Evolutionary conservation across 2,888 invertebrate genomes (phyloP).

Genomic region (Muschampia plurimacula): DNA sequence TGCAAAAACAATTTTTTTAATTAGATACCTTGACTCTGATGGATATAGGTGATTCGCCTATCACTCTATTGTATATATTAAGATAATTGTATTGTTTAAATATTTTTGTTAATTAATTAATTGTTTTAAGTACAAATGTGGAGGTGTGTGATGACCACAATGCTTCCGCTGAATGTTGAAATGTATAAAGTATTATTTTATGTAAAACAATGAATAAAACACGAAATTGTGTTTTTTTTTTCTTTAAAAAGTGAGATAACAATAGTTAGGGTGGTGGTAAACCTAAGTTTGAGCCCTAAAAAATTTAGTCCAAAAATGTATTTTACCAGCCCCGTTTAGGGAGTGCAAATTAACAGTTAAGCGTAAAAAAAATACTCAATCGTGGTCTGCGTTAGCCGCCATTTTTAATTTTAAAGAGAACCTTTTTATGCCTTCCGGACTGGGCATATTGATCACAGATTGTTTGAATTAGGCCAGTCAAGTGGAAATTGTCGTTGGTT

Average conservation of each 20-base stretch:
- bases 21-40: slow-evolving; percentile 2
- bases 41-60: neutral
- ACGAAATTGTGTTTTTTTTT: slow-evolving; percentile 54
- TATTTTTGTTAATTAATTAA: slow-evolving; percentile 32
- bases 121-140: slow-evolving; percentile 51
- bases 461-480: too few relatives aligned
- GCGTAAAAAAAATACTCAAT: too few relatives aligned
- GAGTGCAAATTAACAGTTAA: too few relatives aligned
- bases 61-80: slow-evolving; percentile 39
- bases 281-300: too few relatives aligned
- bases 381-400: too few relatives aligned
- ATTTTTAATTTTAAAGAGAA: too few relatives aligned
- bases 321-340: too few relatives aligned
- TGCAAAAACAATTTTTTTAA: neutral
- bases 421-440: too few relatives aligned
- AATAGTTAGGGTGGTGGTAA: neutral
- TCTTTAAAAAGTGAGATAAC: neutral
- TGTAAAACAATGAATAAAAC: slow-evolving; percentile 67
- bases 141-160: slow-evolving; percentile 48
- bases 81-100: slow-evolving; percentile 39
- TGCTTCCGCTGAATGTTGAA: slow-evolving; percentile 64
- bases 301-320: too few relatives aligned
- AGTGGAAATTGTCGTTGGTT: too few relatives aligned
- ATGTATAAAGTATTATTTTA: slow-evolving; percentile 77
- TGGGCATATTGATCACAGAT: too few relatives aligned